A percentile compares a stretch with the other conserved stretches of the same genome.
Conservation (phyloP, 2,113 vertebrate species). For the Zingel zingel region DNA sequence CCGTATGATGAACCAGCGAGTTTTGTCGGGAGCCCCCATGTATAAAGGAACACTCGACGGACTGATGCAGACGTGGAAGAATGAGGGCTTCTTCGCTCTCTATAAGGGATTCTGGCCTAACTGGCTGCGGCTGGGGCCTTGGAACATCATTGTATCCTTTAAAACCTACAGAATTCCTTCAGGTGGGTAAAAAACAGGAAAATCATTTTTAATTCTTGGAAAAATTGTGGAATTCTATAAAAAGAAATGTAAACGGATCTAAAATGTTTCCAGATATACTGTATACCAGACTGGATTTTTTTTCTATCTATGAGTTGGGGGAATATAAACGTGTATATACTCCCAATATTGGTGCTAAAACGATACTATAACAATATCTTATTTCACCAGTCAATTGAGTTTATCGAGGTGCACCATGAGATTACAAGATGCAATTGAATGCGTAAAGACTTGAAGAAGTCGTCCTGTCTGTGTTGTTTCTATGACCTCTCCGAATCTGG, state of each 20-base stretch:
- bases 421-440: too few relatives aligned
- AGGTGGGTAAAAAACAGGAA: not conserved
- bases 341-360: too few relatives aligned
- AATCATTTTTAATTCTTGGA: not conserved
- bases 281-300: not conserved
- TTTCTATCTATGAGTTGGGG: too few relatives aligned
- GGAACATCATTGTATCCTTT: slow-evolving; percentile 99
- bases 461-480: too few relatives aligned
- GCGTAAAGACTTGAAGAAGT: too few relatives aligned
- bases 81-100: slow-evolving; percentile 96
- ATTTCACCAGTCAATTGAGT: too few relatives aligned
- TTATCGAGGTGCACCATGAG: too few relatives aligned
- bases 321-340: too few relatives aligned
- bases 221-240: not conserved
- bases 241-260: not conserved
- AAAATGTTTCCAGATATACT: not conserved
- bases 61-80: slow-evolving; percentile 93
- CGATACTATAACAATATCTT: too few relatives aligned
- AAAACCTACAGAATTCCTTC: not conserved
- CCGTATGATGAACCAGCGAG: slow-evolving; percentile 89
- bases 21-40: slow-evolving; percentile 78
- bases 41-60: slow-evolving; percentile 88
- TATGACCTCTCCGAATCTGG: too few relatives aligned
- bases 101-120: slow-evolving; percentile 99
- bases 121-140: slow-evolving; percentile 96